Base-by-base conservation (phyloP, 2,888 invertebrate genomes). In the Ochropacha duplaris region DNA sequence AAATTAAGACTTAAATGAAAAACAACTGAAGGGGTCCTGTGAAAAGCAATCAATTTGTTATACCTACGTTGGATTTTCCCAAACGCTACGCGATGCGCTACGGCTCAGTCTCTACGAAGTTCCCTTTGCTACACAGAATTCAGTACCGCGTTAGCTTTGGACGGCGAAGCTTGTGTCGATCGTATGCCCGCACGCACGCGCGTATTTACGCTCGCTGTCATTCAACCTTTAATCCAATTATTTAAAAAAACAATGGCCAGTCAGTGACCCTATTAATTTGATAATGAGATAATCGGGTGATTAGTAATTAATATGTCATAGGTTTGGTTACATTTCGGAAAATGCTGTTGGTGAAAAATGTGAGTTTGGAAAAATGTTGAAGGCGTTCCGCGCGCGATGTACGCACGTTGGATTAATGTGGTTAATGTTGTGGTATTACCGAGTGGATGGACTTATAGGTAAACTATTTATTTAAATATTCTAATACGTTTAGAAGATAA, bases 321-420 rank as follows among this genome's bases (percentile, higher is more conserved):
- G 63, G 71, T 78, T 69, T 71, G 67, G 66, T 80, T 74, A 69
- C 74, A 66, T 65, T 82, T 19, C 72, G 82, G 76, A 87, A 84
- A 86, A 89, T 89, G 89, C 19, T 74, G 77, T 67, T 65, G 76
- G 66, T 52, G 65, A 73, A 84, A 79, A 82, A 88, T 88, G 87
- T 87, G 87, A 88, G 71, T 78, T 87, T 65, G 85, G 88, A 84
- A 92, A 87, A 88, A 92, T 92, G 92, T 81, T 91, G 87, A 90
- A 71, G 74, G 84, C 80, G 82, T 81, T 74, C 72, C 71, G 74
- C 65, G 79, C 80, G 79, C 82, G 79, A 86, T 90, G 85, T 76
- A 65, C 78, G 78, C 81, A 78, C 64, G 73, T 82, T 67, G 89
- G 87, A 85, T 88, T 89, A 78, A 79, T 88, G 76, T 87, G 82